phyloP scores from a whole-genome alignment of 2,113 vertebrate genomes.

The Pyxicephalus adspersus region DNA sequence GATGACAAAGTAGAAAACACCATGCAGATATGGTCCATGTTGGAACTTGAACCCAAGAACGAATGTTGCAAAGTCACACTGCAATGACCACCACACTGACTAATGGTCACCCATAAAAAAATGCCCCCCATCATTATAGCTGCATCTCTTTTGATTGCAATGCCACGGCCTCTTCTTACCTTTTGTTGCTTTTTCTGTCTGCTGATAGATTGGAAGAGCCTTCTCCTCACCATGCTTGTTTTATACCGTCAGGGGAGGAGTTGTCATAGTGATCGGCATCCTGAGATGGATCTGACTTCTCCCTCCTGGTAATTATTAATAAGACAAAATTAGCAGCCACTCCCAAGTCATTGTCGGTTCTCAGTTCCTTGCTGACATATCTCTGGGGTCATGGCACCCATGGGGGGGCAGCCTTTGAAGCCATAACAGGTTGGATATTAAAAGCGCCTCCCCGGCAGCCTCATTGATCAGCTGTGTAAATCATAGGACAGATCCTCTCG shows the following conservation, averaged over 20 bases:
- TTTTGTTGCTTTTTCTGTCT: not conserved
- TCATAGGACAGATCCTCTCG: not conserved
- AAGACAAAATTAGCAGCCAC: conserved; percentile 2
- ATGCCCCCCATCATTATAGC: not conserved
- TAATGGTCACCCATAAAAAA: not conserved
- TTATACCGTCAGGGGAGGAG: conserved; percentile 24
- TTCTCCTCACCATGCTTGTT: conserved; percentile 3
- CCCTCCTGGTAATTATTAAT: conserved; percentile 54
- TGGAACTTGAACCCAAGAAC: too few relatives aligned
- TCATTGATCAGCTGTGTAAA: conserved; percentile 10
- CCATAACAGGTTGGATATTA: not conserved
- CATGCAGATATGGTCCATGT: too few relatives aligned
- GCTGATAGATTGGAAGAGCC: not conserved
- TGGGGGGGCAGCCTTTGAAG: not conserved
- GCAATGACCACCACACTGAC: not conserved
- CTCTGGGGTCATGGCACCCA: not conserved
- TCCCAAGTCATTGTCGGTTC: not conserved
- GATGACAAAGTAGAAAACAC: too few relatives aligned
- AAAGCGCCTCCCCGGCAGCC: not conserved
- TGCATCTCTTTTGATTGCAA: not conserved
- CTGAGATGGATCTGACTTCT: not conserved
- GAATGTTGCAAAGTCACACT: too few relatives aligned
- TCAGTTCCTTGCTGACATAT: not conserved
- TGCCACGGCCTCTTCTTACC: not conserved
- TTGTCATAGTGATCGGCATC: conserved; percentile 42